Evolutionary conservation across 2,888 invertebrate genomes (phyloP).

Genomic region (Schrankia costaestrigalis): DNA sequence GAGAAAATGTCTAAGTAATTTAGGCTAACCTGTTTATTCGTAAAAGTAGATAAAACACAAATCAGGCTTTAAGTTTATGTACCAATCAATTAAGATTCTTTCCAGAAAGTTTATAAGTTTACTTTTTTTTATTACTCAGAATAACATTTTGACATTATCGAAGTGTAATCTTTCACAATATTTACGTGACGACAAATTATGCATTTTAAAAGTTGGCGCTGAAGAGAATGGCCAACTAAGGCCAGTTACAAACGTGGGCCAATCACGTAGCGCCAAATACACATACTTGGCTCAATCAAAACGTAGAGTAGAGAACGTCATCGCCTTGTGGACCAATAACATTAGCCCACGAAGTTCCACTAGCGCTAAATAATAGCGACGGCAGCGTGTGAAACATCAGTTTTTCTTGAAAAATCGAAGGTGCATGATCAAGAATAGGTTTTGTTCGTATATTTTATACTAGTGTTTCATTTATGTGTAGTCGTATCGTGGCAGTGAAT

Average conservation of each 20-base stretch:
- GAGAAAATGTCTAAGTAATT: background rate
- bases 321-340: slow-evolving; percentile 72
- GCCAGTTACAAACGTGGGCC: slow-evolving; percentile 84
- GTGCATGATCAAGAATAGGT: slow-evolving; percentile 43
- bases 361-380: slow-evolving; percentile 78
- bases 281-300: slow-evolving; percentile 67
- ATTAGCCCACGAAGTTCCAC: slow-evolving; percentile 80
- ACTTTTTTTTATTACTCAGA: background rate
- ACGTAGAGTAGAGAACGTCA: slow-evolving; percentile 61
- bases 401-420: slow-evolving; percentile 68
- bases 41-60: too few species aligned
- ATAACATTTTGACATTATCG: background rate
- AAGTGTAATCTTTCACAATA: slow-evolving; percentile 11
- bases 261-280: slow-evolving; percentile 82
- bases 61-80: too few species aligned
- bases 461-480: slow-evolving; percentile 52
- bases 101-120: background rate
- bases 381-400: slow-evolving; percentile 70
- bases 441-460: slow-evolving; percentile 44
- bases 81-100: too few species aligned
- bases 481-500: slow-evolving; percentile 59
- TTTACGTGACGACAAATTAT: slow-evolving; percentile 1
- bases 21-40: too few species aligned
- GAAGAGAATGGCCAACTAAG: slow-evolving; percentile 32
- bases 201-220: slow-evolving; percentile 56